phyloP scores from a whole-genome alignment of 2,113 vertebrate genomes.

The Apodemus sylvaticus region DNA sequence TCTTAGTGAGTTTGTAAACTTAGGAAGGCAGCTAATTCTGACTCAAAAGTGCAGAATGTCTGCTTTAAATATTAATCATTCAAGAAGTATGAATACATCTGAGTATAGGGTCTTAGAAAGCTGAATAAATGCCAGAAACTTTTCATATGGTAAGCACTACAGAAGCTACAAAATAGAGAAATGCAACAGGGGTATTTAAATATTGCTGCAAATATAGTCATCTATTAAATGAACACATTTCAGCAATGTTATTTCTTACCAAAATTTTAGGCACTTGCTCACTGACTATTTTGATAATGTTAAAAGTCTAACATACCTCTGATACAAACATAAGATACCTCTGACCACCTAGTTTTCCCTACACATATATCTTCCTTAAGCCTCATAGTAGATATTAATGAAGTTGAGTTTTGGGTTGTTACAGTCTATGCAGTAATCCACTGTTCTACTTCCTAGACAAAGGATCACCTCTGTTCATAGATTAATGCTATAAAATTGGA shows the following conservation, averaged over 20 bases:
- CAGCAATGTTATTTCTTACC: neutral
- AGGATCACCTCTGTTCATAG: neutral
- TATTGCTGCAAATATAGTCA: neutral
- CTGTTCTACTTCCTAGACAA: neutral
- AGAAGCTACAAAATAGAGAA: neutral
- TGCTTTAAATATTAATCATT: neutral
- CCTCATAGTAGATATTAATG: neutral
- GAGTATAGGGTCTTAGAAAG: neutral
- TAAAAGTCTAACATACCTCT: no score
- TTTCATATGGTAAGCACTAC: neutral
- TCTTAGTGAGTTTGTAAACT: neutral
- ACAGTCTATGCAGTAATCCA: neutral
- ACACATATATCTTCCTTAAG: neutral
- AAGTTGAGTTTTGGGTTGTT: neutral
- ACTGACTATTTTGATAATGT: conserved; percentile 13
- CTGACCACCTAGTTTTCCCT: neutral
- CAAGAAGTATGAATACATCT: neutral
- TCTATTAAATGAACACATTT: neutral
- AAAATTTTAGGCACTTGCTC: neutral
- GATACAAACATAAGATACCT: neutral
- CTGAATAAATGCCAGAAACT: neutral
- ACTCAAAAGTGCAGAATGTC: neutral
- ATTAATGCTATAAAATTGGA: neutral
- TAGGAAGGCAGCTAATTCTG: neutral
- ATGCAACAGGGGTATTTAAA: neutral